Base-by-base conservation (phyloP, 2,113 vertebrate species). In the Rhinoptilus africanus region DNA sequence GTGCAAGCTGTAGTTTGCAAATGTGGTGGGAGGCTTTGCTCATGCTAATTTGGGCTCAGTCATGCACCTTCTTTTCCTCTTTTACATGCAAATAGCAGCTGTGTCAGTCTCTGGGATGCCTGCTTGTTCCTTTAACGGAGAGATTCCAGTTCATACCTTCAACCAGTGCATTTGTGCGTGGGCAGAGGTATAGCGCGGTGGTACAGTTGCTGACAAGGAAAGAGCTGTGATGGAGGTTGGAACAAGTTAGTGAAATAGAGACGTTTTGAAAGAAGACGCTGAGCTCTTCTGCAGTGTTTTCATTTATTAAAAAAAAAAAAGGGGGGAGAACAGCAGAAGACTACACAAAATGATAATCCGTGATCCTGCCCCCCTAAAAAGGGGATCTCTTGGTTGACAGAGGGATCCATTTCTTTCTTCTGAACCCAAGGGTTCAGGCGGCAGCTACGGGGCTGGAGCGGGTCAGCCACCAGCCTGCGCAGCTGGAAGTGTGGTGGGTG, bases 61-160 rank as follows among this genome's bases (percentile, higher is more conserved):
- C 93, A 96, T 97, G 96, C 88, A 96, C 93, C 92, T 48, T 96
- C 88, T 96, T 92, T 96, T 91, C 93, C 90, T 89, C 92, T 96
- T 97, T 95, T 94, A 90, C 90, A 92, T 97, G 96, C 96, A 94
- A 96, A 96, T 96, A 92, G 96, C 75, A 77, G 88, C 90, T 81
- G 82, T 97, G 93, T 95, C 96, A 97, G 93, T 97, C 95, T 96
- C 90, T 84, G 96, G 88, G 93, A 96, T 96, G 95, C 88, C 82
- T 96, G 90, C 92, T 93, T 90, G 88, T 90, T 97, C 92, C 88
- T 95, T 96, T 93, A 92, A 88, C 7, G 1, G 85, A 95, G 95
- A 93, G 95, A 90, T 91, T 91, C 92, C 95, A 91, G 90, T 94
- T 96, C 82, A 47, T 94, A 92, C 79, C 93, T 96, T 96, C 83